phyloP scores from a whole-genome alignment of 2,888 invertebrate genomes.

The Plusia festucae region DNA sequence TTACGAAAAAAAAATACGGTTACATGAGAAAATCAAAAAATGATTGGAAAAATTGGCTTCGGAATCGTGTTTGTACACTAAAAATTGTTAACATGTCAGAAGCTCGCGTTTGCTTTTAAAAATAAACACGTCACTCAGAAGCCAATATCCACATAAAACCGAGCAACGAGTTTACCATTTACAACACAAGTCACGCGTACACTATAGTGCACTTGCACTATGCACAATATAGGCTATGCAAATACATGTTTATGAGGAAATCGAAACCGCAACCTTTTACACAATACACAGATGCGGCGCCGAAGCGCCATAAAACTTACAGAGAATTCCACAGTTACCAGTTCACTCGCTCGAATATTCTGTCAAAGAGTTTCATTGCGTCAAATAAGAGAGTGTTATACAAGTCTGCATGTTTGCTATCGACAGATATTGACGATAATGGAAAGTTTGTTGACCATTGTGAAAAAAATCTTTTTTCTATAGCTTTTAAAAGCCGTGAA shows the following conservation, averaged over 20 bases:
- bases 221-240: background rate
- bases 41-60: background rate
- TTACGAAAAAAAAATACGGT: background rate
- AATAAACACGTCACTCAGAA: background rate
- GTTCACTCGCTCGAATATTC: background rate
- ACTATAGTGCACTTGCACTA: background rate
- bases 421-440: background rate
- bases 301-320: background rate
- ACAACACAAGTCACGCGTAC: background rate
- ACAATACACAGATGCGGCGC: background rate
- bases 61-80: background rate
- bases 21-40: background rate
- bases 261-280: background rate
- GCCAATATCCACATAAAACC: background rate
- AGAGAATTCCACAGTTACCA: background rate
- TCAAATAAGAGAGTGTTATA: background rate
- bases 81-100: background rate
- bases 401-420: background rate
- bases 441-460: too few relatives aligned
- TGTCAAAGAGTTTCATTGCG: background rate
- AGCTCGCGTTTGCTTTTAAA: background rate
- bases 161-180: background rate
- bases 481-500: too few relatives aligned
- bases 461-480: too few relatives aligned
- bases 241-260: slow-evolving; percentile 1